Evolutionary conservation across 2,797 vertebrate genomes (phyloP).

Genomic region (Macrochelys suwanniensis): DNA sequence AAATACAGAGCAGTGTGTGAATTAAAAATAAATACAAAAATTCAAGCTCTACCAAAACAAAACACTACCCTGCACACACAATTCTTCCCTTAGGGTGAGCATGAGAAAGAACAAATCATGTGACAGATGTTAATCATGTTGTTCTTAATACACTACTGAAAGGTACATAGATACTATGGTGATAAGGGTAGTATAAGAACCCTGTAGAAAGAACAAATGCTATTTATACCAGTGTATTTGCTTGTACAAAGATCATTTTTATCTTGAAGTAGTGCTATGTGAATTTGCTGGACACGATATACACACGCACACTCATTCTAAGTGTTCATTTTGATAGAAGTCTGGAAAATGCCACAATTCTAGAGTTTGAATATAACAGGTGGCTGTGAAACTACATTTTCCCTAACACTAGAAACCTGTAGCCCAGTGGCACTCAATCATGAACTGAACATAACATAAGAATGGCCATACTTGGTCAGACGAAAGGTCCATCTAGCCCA

Average conservation of each 20-base stretch:
- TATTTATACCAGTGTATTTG: not conserved
- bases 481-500: too few species aligned
- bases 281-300: not conserved
- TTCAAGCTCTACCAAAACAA: not conserved
- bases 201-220: not conserved
- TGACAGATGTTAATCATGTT: not conserved
- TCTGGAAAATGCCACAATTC: not conserved
- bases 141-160: not conserved
- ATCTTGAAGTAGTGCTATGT: not conserved
- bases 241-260: not conserved
- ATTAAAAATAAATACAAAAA: not conserved
- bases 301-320: not conserved
- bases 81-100: not conserved
- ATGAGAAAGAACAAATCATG: not conserved
- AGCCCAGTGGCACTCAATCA: not conserved
- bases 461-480: too few species aligned
- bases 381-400: not conserved
- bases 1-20: not conserved
- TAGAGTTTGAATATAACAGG: not conserved
- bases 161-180: not conserved
- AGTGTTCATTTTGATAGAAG: not conserved
- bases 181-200: not conserved
- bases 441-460: not conserved
- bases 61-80: not conserved
- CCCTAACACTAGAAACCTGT: not conserved